Conservation (phyloP, 2,888 invertebrate genomes). For the Nowickia ferox region DNA sequence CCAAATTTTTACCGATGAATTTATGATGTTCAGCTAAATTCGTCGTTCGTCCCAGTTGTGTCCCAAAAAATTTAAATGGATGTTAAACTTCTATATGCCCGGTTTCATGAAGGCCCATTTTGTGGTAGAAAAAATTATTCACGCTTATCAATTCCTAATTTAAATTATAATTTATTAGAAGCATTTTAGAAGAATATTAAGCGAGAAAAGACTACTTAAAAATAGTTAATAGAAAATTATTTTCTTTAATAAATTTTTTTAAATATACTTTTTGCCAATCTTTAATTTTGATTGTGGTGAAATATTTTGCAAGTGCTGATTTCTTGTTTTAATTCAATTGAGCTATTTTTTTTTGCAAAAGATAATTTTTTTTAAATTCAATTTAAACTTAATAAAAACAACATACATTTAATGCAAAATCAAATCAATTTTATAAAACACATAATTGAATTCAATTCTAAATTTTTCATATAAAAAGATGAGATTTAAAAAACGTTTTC, state of each 20-base stretch:
- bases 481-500: background rate
- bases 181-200: too few relatives aligned
- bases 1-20: too few relatives aligned
- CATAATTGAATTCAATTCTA: background rate
- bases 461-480: background rate
- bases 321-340: constrained; percentile 45
- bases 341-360: constrained; percentile 51
- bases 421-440: background rate
- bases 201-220: too few relatives aligned
- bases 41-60: too few relatives aligned
- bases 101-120: too few relatives aligned
- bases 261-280: background rate
- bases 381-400: constrained; percentile 71
- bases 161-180: too few relatives aligned
- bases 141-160: too few relatives aligned
- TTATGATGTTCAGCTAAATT: too few relatives aligned
- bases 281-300: background rate
- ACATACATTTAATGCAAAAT: background rate
- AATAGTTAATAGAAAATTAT: background rate
- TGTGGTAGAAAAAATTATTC: too few relatives aligned
- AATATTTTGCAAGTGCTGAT: constrained; percentile 80
- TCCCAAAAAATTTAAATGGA: too few relatives aligned
- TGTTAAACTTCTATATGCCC: too few relatives aligned
- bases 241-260: background rate
- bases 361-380: background rate